Evolutionary conservation across 2,113 vertebrate species (phyloP).

Genomic region (Thalassoma bifasciatum): DNA sequence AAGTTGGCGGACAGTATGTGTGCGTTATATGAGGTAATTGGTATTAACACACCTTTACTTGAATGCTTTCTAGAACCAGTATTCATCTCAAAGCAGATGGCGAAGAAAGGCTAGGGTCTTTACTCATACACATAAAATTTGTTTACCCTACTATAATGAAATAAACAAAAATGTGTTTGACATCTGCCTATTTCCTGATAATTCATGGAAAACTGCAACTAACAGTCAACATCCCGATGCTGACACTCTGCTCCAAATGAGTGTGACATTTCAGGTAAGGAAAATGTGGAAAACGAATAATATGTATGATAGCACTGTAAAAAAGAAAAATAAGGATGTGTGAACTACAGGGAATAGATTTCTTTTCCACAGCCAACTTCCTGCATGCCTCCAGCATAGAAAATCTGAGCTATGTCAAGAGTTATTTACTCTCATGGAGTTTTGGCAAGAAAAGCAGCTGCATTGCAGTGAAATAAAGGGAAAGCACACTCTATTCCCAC

Average conservation of each 20-base stretch:
- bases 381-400: constrained; percentile 52
- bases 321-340: constrained; percentile 33
- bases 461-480: constrained; percentile 72
- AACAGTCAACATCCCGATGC: background rate
- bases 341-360: constrained; percentile 26
- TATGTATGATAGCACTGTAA: background rate
- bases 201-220: background rate
- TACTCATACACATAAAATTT: too few relatives aligned
- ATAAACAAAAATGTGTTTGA: background rate
- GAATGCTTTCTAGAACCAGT: background rate
- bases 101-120: too few relatives aligned
- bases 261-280: background rate
- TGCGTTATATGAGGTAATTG: too few relatives aligned
- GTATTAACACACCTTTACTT: background rate
- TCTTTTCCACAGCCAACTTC: constrained; percentile 56
- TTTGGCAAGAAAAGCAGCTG: constrained; percentile 72
- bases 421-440: constrained; percentile 69
- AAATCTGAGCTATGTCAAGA: constrained; percentile 60
- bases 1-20: background rate
- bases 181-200: background rate
- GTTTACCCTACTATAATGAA: background rate
- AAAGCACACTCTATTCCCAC: constrained; percentile 30
- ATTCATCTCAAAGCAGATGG: background rate
- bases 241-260: background rate
- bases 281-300: background rate